Base-by-base conservation (phyloP, 2,888 invertebrate species). In the Agrotis clavis region DNA sequence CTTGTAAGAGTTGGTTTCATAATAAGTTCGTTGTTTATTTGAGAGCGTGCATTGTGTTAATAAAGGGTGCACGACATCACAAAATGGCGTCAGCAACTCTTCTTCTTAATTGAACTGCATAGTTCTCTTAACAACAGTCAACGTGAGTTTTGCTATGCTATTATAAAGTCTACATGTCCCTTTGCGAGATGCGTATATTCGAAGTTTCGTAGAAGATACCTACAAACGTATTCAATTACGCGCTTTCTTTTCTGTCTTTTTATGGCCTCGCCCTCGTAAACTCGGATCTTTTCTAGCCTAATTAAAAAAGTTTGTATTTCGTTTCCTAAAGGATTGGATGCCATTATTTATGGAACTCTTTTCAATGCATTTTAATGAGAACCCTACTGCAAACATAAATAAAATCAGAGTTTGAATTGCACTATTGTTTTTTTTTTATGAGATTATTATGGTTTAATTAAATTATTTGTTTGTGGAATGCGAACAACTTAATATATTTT, bases 251-350 rank as follows among this genome's bases (percentile, higher is more conserved):
- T 69, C 18, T 56, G 64, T 48, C 62, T 70, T 83, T 85, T 83
- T 83, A 79, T 77, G 68, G 70, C 77, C 59, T 72, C 64, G 7
- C 50, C 56, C 54, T 77, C 78, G 71, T 81, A 75, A 83, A 78
- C 77, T 73, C 50, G 68, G 71, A 73, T 81, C 68, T 72, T 66
- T 60, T 74, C 67, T 70, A 56, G 66, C 61, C 74, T 85, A 85
- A 85, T 85, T 85, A 81, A 83, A 84, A 81, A 81, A 83, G 77
- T 81, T 83, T 63, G 30, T 67, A 71, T 60, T 65, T 64, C 35
- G n/a, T 77, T 80, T 65, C 48, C 54, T 69, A 74, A 79, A 77
- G 77, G 69, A 81, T 81, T 83, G 74, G 64, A 77, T 69, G n/a
- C 54, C 50, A 77, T 74, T 67, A 71, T 72, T 77, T 74, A 72